Evolutionary conservation across 1,140 invertebrate species (phyloP), one percentile per base, ranked within the genome.

Genomic region (Drosophila nigromelanica): DNA sequence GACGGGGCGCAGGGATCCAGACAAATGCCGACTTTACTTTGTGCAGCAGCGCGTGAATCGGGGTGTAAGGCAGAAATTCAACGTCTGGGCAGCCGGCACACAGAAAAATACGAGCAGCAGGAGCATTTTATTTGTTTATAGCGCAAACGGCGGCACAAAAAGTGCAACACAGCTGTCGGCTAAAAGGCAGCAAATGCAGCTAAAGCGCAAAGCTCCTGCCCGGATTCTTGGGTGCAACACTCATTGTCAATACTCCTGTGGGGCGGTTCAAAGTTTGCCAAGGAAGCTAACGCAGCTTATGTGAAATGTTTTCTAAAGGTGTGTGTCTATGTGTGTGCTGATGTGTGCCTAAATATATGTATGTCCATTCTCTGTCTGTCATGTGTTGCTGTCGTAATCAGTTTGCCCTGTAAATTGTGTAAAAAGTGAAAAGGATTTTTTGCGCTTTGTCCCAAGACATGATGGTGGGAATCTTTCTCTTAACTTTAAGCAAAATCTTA

Each of bases 11-110:
- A 6, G 55, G 45, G 15, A 15, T 33, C 35, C 54, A 64, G 56
- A 64, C 68, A 80, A 87, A 78, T 72, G 75, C 82, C 82, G 83
- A 87, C 82, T 87, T 87, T 87, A 83, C 83, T 87, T 82, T 87
- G 82, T 87, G 78, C 82, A 87, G 40, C 83, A 82, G 76, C 68
- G 67, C 82, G 83, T 87, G 67, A 87, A 87, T 78, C 79, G 58
- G 75, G 51, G 67, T 59, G 51, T 56, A 43, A 75, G 72, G 69
- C 61, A 70, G 51, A 80, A 80, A 68, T 87, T 78, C 82, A 87
- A 89, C 68, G 82, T 86, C 83, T 78, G 54, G 74, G 81, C 64
- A 81, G 58, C 48, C 33, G 24, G 55, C 50, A 64, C 66, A 72
- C 58, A 71, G 50, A 60, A 69, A 63, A 48, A 30, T 37, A 15